Evolutionary conservation across 1,140 invertebrate genomes (phyloP).

Genomic region (Drosophila kohkoa): DNA sequence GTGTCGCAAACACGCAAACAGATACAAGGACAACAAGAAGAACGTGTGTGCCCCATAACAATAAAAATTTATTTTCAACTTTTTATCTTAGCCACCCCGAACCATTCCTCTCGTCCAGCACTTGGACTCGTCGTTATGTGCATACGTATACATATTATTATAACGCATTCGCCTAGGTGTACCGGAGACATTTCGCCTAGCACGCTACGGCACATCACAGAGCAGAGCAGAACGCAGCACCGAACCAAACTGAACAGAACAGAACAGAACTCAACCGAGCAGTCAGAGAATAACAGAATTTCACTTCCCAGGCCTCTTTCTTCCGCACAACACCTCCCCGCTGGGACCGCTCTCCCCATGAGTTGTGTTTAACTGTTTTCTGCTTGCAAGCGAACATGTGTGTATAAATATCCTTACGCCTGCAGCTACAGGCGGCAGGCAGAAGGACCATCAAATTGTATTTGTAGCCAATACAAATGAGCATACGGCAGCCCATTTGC

Average conservation of each 20-base stretch:
- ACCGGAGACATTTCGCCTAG: conserved; percentile 36
- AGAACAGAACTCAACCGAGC: conserved; percentile 13
- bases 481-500: conserved; percentile 80
- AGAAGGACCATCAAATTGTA: conserved; percentile 77
- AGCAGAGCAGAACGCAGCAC: conserved; percentile 7
- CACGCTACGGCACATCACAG: conserved; percentile 13
- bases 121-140: conserved; percentile 67
- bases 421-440: conserved; percentile 46
- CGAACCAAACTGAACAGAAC: conserved; percentile 21
- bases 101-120: conserved; percentile 33
- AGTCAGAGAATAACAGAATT: conserved; percentile 47
- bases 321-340: too few relatives aligned
- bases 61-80: conserved; percentile 84
- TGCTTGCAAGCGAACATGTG: conserved; percentile 66
- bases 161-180: conserved; percentile 81
- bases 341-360: neutral
- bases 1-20: conserved; percentile 82
- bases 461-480: conserved; percentile 83
- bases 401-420: conserved; percentile 68
- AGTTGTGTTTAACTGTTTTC: conserved; percentile 70
- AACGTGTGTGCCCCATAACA: conserved; percentile 78
- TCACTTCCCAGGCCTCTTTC: conserved; percentile 35
- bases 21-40: conserved; percentile 80
- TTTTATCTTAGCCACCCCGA: conserved; percentile 68
- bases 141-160: conserved; percentile 80